Conservation (phyloP, 2,797 vertebrate genomes). For the Poecilia velifera region DNA sequence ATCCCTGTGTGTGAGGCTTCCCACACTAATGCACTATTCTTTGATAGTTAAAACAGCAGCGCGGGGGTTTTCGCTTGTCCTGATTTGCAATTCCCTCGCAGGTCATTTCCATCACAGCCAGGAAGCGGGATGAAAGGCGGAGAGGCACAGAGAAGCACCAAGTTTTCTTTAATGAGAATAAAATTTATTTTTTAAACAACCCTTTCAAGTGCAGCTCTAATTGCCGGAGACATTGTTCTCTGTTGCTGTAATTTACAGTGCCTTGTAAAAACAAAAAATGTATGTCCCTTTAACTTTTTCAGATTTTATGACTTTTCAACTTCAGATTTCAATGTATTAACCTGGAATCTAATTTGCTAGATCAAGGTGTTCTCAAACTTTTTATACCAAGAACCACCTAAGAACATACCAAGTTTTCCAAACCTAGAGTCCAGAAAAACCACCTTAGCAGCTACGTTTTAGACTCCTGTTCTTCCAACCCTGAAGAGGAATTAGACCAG, state of each 20-base stretch:
- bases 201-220: neutral
- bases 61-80: slow-evolving; percentile 58
- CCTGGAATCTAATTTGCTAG: neutral
- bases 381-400: neutral
- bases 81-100: slow-evolving; percentile 73
- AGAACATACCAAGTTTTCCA: neutral
- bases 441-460: too few relatives aligned
- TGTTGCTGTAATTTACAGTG: neutral
- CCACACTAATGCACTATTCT: slow-evolving; percentile 62
- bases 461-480: too few relatives aligned
- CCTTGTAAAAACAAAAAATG: neutral
- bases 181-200: slow-evolving; percentile 5
- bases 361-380: neutral
- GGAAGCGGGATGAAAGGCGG: slow-evolving; percentile 19
- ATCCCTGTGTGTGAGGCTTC: slow-evolving; percentile 15
- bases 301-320: neutral
- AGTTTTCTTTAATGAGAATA: slow-evolving; percentile 38
- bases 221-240: neutral
- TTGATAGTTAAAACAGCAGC: slow-evolving; percentile 62
- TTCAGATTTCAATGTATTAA: neutral
- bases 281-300: neutral
- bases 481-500: too few relatives aligned
- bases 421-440: too few relatives aligned
- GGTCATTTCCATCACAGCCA: slow-evolving; percentile 68
- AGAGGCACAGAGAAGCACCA: slow-evolving; percentile 30